Evolutionary conservation across 2,113 vertebrate genomes (phyloP), one percentile per base, ranked within the genome.

Genomic region (Conger conger): DNA sequence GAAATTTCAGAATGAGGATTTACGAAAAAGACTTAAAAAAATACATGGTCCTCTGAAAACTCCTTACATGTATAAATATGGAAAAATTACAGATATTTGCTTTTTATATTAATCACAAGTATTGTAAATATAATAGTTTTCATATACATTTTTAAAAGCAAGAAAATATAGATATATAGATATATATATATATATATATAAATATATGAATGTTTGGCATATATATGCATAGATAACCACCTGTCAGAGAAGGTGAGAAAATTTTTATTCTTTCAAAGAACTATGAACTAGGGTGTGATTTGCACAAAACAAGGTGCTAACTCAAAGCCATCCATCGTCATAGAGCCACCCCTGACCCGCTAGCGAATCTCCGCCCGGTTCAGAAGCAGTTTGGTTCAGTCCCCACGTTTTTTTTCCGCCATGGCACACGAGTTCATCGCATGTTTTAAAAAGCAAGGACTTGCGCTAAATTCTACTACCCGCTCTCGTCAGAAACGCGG

Each of bases 251-350:
- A 92, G 93, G 94, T 94, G 93, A 93, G 91, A 92, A 93, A 93
- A 95, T 94, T 95, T n/a, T 95, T 94, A 95, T 95, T 95, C 93
- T 96, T 95, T 95, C 92, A 94, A 95, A 93, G 92, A 93, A 92
- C 93, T 92, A 89, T 92, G 92, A 93, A 93, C 93, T 93, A 92
- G 93, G 94, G 93, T 93, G 94, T 92, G 93, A 95, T 95, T 96
- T 95, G 95, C 95, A 96, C 95, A 95, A 95, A 95, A 94, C 91
- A 95, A 95, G 95, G 95, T 96, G 95, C 95, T 96, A 96, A 91
- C 93, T 95, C 95, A 92, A 93, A 94, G 92, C 94, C 94, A 95
- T 94, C 90, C 94, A 94, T 94, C 83, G 79, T 92, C 86, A 89
- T 91, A 90, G 90, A 82, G 90, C 90, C 68, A 73, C 68, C 33